A percentile compares a stretch with the other conserved stretches of the same genome.
Conservation (phyloP, 2,113 vertebrate species). For the Cyprinodon brontotheroides region DNA sequence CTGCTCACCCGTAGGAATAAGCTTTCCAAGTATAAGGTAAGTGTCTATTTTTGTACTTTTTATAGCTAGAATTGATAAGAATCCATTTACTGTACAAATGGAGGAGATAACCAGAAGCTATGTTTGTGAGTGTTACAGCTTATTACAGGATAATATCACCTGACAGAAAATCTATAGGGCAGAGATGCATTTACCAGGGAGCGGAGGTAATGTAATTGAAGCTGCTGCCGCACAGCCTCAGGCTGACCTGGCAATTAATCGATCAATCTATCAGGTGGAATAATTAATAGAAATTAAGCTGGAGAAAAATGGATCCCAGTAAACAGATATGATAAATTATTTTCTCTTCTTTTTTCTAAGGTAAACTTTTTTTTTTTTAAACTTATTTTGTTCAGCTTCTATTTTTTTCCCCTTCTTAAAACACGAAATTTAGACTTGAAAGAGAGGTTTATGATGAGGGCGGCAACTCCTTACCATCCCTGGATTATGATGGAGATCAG, state of each 20-base stretch:
- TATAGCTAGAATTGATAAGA: background rate
- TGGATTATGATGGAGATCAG: constrained; percentile 86
- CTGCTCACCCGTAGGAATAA: constrained; percentile 90
- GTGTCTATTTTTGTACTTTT: constrained; percentile 56
- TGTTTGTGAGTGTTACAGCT: constrained; percentile 15
- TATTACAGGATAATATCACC: constrained; percentile 40
- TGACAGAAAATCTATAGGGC: constrained; percentile 53
- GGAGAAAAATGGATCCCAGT: background rate
- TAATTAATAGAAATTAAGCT: constrained; percentile 27
- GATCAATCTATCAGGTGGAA: constrained; percentile 12
- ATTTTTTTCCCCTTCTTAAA: background rate
- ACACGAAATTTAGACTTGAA: constrained; percentile 82
- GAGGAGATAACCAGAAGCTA: constrained; percentile 1
- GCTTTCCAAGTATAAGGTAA: constrained; percentile 91
- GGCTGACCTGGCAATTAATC: constrained; percentile 24
- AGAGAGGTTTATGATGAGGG: constrained; percentile 89
- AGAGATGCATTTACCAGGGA: constrained; percentile 49
- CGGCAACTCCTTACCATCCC: constrained; percentile 85
- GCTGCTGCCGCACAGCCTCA: constrained; percentile 15
- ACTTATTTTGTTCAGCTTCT: background rate
- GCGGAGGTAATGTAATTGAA: constrained; percentile 39
- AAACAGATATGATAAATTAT: background rate
- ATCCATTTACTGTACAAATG: background rate
- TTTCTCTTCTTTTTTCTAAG: background rate
- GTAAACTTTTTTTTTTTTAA: too few relatives aligned